These are phyloP conservation scores for Alectoris magna DNA, from an alignment of 2,797 vertebrate genomes.

Conservation along the genomic window DNA sequence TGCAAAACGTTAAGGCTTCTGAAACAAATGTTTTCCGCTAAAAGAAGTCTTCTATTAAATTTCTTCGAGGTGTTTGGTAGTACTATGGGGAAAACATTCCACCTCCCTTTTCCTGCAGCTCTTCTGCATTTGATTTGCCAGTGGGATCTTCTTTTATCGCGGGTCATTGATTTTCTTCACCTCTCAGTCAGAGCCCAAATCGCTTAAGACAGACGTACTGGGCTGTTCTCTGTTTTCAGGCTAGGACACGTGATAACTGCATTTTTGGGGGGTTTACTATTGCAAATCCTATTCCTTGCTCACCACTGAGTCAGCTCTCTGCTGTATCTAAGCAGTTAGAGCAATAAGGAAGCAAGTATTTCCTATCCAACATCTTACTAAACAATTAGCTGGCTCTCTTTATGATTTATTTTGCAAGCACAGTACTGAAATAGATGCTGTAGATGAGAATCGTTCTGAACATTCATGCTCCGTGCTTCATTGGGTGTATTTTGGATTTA, in stretches of 20 bases:
- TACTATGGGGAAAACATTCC: neutral
- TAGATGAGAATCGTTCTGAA: neutral
- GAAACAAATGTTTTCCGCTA: neutral
- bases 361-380: neutral
- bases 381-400: neutral
- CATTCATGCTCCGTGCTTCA: neutral
- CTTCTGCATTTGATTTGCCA: neutral
- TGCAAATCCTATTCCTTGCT: neutral
- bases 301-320: neutral
- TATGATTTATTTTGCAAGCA: neutral
- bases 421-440: neutral
- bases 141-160: neutral
- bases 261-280: neutral
- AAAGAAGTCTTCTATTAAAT: neutral
- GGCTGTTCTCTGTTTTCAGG: neutral
- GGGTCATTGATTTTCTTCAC: neutral
- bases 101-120: neutral
- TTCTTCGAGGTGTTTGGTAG: neutral
- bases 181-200: neutral
- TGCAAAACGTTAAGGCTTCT: neutral
- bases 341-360: neutral
- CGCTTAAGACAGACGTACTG: neutral
- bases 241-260: neutral
- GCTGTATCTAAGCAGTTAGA: neutral
- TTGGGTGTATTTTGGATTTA: neutral